Evolutionary conservation across 2,888 invertebrate species (phyloP).

Genomic region (Apantesis nais): DNA sequence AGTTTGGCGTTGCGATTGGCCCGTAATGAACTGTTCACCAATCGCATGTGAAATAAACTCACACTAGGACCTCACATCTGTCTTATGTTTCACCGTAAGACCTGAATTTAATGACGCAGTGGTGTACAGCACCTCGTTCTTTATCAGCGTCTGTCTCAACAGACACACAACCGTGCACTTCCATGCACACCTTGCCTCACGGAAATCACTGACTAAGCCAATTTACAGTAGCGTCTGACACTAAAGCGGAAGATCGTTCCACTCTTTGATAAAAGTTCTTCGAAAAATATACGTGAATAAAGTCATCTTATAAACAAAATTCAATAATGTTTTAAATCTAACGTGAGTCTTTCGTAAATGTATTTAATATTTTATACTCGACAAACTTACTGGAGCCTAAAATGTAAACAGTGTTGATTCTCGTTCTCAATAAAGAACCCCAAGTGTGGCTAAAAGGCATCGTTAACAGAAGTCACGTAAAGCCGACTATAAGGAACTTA

Average conservation of each 20-base stretch:
- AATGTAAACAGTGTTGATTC: constrained; percentile 34
- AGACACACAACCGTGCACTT: no score
- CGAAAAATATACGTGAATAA: not conserved
- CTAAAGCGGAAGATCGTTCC: not conserved
- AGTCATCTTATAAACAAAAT: not conserved
- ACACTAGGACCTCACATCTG: no score
- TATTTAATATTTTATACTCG: not conserved
- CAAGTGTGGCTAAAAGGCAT: constrained; percentile 47
- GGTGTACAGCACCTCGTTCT: no score
- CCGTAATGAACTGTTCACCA: no score
- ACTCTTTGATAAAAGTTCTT: not conserved
- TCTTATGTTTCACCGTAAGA: not conserved
- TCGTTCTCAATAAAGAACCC: constrained; percentile 25
- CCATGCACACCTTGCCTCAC: no score
- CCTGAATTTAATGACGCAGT: no score
- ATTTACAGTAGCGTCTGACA: not conserved
- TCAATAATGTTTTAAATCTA: not conserved
- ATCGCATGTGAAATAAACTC: no score
- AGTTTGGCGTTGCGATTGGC: no score
- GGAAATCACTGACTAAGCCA: no score
- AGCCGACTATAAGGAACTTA: constrained; percentile 56
- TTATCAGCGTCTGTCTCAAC: no score
- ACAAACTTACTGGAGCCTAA: not conserved
- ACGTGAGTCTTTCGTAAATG: not conserved
- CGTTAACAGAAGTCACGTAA: constrained; percentile 67